Base-by-base conservation (phyloP, 2,113 vertebrate genomes). In the Bostrychus sinensis region DNA sequence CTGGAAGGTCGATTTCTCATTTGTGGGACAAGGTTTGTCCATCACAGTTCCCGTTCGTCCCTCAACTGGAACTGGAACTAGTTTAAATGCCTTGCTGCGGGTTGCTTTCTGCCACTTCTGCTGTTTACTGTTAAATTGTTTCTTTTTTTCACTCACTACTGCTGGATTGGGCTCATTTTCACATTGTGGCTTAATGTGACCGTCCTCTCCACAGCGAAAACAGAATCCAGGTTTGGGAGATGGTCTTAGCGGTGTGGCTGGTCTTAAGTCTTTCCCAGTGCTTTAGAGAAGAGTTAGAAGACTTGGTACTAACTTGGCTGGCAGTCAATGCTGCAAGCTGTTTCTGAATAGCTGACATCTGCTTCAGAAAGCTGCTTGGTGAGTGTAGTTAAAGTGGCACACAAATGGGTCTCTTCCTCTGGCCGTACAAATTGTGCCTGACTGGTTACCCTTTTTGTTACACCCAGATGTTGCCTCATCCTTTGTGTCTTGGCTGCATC, bases 101-200 rank as follows among this genome's bases (percentile, higher is more conserved):
- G 3, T 43, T n/a, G 14, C 12, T 43, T 43, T 7, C 41, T 43
- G 41, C 41, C 41, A 43, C 14, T 43, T 43, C 17, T 43, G 22
- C 22, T 14, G 20, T 11, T 50, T 11, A 50, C 46, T 25, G 23
- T 26, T 50, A 20, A 25, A 25, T 10, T 25, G 46, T 11, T 25
- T 50, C 12, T 8, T 25, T 50, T 13, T 50, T 4, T 4, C 22
- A 50, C 22, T 50, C 9, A 50, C 46, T 50, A 50, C 9, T 11
- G 46, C 3, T 13, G 20, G 46, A 50, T 50, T 37, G 2, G 34
- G 8, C 8, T 50, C 22, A 26, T 50, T 50, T 5, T 5, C 23
- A 26, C 46, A 25, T 8, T 50, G 46, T 22, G 46, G 46, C 46
- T 50, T 50, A 50, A 50, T 50, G 10, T 50, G 46, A 14, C 46